Percentiles rank a stretch among this genome's conserved stretches.
phyloP scores from a whole-genome alignment of 2,113 vertebrate genomes.

The Mionectes macconnelli region DNA sequence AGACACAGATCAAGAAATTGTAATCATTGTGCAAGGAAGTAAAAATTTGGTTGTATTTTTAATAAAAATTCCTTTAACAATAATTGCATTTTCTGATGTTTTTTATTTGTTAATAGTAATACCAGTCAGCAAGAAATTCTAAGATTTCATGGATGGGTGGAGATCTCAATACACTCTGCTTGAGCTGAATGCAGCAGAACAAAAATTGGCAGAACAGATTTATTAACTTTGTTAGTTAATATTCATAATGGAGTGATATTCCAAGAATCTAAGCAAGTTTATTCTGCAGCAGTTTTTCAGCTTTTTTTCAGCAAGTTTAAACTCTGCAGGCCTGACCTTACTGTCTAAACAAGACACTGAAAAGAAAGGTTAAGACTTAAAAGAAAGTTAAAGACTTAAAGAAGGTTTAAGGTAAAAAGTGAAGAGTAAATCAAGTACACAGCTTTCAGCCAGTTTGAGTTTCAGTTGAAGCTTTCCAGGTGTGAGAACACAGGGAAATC shows the following conservation, averaged over 20 bases:
- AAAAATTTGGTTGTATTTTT: background rate
- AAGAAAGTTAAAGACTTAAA: too few relatives aligned
- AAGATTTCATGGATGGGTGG: conserved; percentile 14
- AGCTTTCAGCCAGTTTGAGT: background rate
- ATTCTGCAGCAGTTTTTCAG: background rate
- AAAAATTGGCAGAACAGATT: background rate
- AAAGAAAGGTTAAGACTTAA: too few relatives aligned
- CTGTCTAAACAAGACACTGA: background rate
- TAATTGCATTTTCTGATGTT: background rate
- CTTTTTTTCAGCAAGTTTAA: background rate
- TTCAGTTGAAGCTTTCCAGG: background rate
- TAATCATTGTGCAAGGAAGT: background rate
- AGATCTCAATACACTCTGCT: background rate
- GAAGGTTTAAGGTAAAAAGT: background rate
- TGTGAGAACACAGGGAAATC: background rate
- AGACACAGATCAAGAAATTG: background rate
- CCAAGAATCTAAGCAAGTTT: background rate
- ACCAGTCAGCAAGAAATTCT: background rate
- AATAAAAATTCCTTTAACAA: background rate
- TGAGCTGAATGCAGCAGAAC: conserved; percentile 28
- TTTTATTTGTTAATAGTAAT: background rate
- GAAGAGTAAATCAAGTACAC: background rate
- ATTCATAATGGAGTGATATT: background rate
- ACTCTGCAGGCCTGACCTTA: background rate
- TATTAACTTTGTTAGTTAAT: conserved; percentile 42